Conservation (phyloP, 2,113 vertebrate genomes). For the Salminus brasiliensis region DNA sequence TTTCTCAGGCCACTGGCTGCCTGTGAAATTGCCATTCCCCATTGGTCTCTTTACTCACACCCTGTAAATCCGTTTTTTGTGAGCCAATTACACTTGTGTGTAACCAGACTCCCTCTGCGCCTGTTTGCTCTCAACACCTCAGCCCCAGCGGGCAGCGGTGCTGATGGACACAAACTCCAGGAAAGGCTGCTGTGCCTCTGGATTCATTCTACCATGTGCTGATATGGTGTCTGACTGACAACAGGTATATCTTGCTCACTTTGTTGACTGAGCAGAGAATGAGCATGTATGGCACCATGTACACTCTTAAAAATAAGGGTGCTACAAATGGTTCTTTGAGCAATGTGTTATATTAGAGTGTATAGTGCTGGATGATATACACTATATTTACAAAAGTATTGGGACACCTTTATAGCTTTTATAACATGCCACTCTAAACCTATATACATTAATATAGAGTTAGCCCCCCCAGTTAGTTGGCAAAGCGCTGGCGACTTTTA, state of each 20-base stretch:
- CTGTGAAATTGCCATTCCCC: constrained; percentile 31
- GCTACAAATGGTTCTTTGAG: no score
- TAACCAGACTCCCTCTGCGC: constrained; percentile 20
- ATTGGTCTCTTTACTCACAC: constrained; percentile 18
- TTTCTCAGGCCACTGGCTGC: constrained; percentile 16
- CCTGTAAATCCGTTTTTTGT: constrained; percentile 27
- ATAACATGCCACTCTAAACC: no score
- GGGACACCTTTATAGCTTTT: no score
- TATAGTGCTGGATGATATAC: neutral
- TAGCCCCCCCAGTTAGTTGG: no score
- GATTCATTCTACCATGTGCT: constrained; percentile 19
- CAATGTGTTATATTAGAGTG: no score
- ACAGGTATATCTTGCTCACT: neutral
- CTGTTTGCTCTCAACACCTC: constrained; percentile 42
- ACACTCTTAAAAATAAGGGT: no score
- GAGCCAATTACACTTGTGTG: constrained; percentile 10
- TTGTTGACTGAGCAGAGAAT: neutral
- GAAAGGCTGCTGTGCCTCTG: constrained; percentile 30
- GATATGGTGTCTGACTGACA: neutral
- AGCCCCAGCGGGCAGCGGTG: constrained; percentile 7
- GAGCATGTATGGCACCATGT: neutral
- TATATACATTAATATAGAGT: no score
- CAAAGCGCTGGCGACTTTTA: no score
- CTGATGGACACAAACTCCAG: constrained; percentile 39
- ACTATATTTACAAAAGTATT: no score